These are phyloP conservation scores for Ornithoptera alexandrae DNA, from an alignment of 2,888 invertebrate genomes.

Conservation along the genomic window DNA sequence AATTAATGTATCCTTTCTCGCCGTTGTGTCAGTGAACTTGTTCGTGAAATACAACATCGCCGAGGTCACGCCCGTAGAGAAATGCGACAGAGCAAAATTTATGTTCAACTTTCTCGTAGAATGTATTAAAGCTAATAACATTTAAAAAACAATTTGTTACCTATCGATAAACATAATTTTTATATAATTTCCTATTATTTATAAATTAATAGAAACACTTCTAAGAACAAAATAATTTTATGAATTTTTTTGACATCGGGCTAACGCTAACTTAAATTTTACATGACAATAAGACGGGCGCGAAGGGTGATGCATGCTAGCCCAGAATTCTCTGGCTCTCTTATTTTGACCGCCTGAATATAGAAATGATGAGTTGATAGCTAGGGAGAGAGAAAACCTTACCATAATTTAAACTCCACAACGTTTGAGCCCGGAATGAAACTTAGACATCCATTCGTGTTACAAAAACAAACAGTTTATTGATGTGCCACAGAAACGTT, in stretches of 20 bases:
- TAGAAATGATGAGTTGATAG: too few relatives aligned
- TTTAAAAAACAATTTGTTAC: conserved; percentile 11
- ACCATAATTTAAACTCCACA: too few relatives aligned
- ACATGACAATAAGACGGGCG: too few relatives aligned
- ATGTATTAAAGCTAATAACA: conserved; percentile 8
- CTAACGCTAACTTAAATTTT: too few relatives aligned
- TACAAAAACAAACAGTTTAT: too few relatives aligned
- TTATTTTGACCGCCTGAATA: too few relatives aligned
- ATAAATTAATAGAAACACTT: conserved; percentile 1
- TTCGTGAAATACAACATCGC: conserved; percentile 9
- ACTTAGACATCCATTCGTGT: too few relatives aligned
- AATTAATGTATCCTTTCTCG: conserved; percentile 23
- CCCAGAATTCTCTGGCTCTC: too few relatives aligned
- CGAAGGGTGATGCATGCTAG: too few relatives aligned
- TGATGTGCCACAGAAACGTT: too few relatives aligned
- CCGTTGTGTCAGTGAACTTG: conserved; percentile 21
- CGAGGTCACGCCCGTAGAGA: conserved; percentile 11
- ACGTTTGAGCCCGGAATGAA: too few relatives aligned
- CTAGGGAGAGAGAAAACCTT: too few relatives aligned
- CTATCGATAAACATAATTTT: conserved; percentile 8
- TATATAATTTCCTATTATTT: conserved; percentile 2
- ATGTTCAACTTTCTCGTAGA: conserved; percentile 12
- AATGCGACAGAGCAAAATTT: conserved; percentile 10
- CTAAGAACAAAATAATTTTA: background rate
- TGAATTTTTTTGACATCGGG: background rate